Base-by-base conservation (phyloP, 1,140 invertebrate species). In the Neelides sp. region DNA sequence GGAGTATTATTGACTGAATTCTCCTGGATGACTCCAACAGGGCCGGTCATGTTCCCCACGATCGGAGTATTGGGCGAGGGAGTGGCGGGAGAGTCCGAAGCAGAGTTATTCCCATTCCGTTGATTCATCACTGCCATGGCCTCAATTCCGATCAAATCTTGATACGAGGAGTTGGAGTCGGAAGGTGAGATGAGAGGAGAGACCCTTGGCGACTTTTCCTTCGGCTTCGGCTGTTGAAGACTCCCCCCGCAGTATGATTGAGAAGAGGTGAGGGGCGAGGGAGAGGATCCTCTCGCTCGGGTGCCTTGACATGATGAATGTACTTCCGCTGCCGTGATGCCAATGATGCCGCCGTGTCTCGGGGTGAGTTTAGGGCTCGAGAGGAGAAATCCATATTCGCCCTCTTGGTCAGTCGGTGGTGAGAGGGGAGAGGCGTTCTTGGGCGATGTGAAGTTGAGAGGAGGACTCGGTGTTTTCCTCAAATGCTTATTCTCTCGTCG, bases 381-480 rank as follows among this genome's bases (percentile, higher is more conserved):
- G 15, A 2, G 41, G 24, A 15, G 13, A 19, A 27, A 27, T 3
- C 50, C 46, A 23, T 32, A 42, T 20, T 15, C 45, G 26, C 32
- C 35, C n/a, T 58, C 56, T 51, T 58, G n/a, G n/a, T n/a, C 56
- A 30, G 56, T 50, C 32, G 56, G 52, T 39, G 56, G 56, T 10
- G 56, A 54, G 13, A 53, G 17, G 10, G 56, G 56, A 12, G 48
- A 50, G 4, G 48, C 37, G 24, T 49, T 54, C 42, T 50, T 50
- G n/a, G 56, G 51, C 19, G 47, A 34, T n/a, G 42, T 23, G 39
- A 40, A 55, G 32, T 58, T 43, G 24, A 54, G 30, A 4, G 56
- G 56, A 15, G 56, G 56, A 52, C 51, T 54, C 12, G 56, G 56
- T 39, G 43, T 51, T 45, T 58, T 58, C 44, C 54, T 54, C 50